A percentile compares a stretch with the other conserved stretches of the same genome.
Conservation (phyloP, 2,888 invertebrate species). For the Margaritifera margaritifera region DNA sequence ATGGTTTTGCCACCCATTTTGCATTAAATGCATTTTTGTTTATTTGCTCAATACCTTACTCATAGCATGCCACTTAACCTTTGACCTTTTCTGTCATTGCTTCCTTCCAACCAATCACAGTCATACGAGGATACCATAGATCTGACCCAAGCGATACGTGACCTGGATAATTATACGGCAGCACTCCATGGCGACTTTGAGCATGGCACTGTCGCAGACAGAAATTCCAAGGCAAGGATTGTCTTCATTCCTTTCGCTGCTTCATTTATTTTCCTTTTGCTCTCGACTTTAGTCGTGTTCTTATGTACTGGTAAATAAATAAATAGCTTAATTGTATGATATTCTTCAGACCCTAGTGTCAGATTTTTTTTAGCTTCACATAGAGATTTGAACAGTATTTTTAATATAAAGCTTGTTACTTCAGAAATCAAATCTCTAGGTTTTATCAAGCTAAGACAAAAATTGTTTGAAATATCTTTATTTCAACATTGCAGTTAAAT, state of each 20-base stretch:
- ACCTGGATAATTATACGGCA: slow-evolving; percentile 62
- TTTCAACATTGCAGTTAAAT: too few species aligned
- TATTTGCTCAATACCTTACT: too few species aligned
- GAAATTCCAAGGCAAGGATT: slow-evolving; percentile 38
- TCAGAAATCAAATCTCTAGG: too few species aligned
- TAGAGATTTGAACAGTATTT: too few species aligned
- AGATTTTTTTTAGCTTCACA: too few species aligned
- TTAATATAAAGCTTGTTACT: too few species aligned
- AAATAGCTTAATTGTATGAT: too few species aligned
- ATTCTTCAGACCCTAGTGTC: too few species aligned
- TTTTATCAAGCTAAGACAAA: too few species aligned
- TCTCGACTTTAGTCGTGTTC: background rate
- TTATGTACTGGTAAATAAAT: background rate
- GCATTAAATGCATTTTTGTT: too few species aligned
- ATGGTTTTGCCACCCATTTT: too few species aligned
- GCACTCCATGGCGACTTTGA: slow-evolving; percentile 58
- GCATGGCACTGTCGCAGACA: slow-evolving; percentile 29
- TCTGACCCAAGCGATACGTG: slow-evolving; percentile 58
- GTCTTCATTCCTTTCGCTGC: background rate
- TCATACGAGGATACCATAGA: slow-evolving; percentile 38
- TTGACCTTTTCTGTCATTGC: slow-evolving; percentile 36
- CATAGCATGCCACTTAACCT: slow-evolving; percentile 6
- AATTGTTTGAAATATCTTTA: too few species aligned
- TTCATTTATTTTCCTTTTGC: background rate
- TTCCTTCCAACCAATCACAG: slow-evolving; percentile 21